Percentiles rank a stretch among this genome's conserved stretches.
These are phyloP conservation scores for Mongoloraphidia duomilia DNA, from an alignment of 2,888 invertebrate species.

Conservation along the genomic window DNA sequence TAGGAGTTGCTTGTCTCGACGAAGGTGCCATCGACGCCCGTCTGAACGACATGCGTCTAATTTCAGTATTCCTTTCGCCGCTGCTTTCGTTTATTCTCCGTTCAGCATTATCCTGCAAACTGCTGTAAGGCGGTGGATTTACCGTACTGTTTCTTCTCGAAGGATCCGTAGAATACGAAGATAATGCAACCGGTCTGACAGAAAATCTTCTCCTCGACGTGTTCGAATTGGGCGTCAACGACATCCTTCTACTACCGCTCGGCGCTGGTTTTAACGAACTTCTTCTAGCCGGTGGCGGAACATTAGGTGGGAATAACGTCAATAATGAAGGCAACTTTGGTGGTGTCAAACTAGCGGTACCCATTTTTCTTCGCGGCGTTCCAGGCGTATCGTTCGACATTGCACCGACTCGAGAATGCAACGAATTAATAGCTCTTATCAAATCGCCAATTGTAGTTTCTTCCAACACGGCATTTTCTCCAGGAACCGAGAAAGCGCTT, in stretches of 20 bases:
- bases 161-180: background rate
- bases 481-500: constrained; percentile 12
- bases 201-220: constrained; percentile 7
- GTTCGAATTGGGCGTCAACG: constrained; percentile 1
- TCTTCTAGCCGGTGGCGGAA: constrained; percentile 18
- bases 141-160: constrained; percentile 14
- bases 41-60: constrained; percentile 26
- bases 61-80: constrained; percentile 7
- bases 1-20: constrained; percentile 22
- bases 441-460: constrained; percentile 74
- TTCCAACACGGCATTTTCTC: constrained; percentile 50
- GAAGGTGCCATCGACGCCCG: constrained; percentile 34
- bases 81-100: background rate
- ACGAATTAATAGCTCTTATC: constrained; percentile 58
- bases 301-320: constrained; percentile 30
- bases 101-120: background rate
- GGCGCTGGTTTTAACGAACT: constrained; percentile 24
- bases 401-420: constrained; percentile 37
- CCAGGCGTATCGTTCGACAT: constrained; percentile 22
- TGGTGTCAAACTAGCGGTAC: constrained; percentile 35
- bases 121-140: constrained; percentile 8
- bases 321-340: constrained; percentile 32
- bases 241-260: constrained; percentile 12
- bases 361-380: constrained; percentile 35
- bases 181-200: constrained; percentile 8